Base-by-base conservation (phyloP, 2,888 invertebrate genomes). In the Cephus sareptanus region DNA sequence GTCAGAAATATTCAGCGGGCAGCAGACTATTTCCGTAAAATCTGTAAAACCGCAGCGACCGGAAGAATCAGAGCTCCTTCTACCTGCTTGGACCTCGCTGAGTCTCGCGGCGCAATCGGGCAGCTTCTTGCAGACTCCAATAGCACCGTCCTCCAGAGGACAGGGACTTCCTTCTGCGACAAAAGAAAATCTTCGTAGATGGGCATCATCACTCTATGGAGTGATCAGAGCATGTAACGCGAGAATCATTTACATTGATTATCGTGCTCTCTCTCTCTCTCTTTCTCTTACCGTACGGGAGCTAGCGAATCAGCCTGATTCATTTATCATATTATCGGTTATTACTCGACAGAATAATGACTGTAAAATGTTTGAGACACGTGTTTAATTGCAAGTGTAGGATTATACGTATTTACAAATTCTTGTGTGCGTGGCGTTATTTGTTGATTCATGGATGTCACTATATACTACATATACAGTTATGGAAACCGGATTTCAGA, bases 1-100 rank as follows among this genome's bases (percentile, higher is more conserved):
- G 74, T 80, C 79, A 3, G 81, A 73, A 23, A 86, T 74, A 30
- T 84, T 75, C 11, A 78, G 13, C 1, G 93, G 93, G 83, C 93
- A 93, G 83, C 93, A 93, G n/a, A 93, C 92, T 37, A 93, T 88
- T 89, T 93, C 93, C 34, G 83, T 83, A 3, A 79, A 31, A 3
- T 87, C 90, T 3, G 84, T 83, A 76, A 93, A 93, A 0, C 93
- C 92, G 87, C 93, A 93, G 83, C 93, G 86, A 3, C 83, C 87
- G 12, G 11, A 11, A 1, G 85, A 82, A 3, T 73, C 34, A 6
- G 78, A 78, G n/a, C 68, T 77, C 69, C 88, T 83, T 76, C 31
- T 83, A 12, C 87, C 86, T 40, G 81, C 76, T 2, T 78, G 69
- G 2, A 84, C 85, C 34, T 89, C 90, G 1, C 77, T 79, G 4